Conservation (phyloP, 2,113 vertebrate genomes). For the Antechinus flavipes region DNA sequence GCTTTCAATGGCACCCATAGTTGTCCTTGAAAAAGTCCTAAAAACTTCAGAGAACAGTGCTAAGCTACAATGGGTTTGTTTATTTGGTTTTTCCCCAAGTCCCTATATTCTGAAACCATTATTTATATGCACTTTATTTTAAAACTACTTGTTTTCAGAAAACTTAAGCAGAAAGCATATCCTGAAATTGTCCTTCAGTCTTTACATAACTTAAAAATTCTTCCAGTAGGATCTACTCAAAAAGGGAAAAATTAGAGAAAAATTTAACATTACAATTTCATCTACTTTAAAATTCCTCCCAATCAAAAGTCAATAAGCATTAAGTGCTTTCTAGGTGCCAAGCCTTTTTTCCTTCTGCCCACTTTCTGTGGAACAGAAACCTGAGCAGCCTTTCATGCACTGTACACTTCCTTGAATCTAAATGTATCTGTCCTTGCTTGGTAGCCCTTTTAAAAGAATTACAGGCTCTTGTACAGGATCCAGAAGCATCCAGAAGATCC, state of each 20-base stretch:
- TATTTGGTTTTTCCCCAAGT: background rate
- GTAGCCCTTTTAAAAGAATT: background rate
- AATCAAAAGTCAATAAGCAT: background rate
- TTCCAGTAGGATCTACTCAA: background rate
- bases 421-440: background rate
- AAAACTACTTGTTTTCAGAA: background rate
- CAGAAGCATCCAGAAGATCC: background rate
- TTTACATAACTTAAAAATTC: background rate
- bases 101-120: background rate
- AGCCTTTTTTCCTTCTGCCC: background rate
- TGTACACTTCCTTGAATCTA: background rate
- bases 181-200: background rate
- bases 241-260: background rate
- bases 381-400: background rate
- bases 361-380: background rate
- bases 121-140: conserved; percentile 14
- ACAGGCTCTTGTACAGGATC: background rate
- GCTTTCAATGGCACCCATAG: conserved; percentile 5
- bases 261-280: background rate
- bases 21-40: background rate
- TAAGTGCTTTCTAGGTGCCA: background rate
- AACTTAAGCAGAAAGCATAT: background rate
- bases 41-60: background rate
- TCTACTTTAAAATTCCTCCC: background rate
- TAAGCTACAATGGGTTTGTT: background rate